phyloP scores from a whole-genome alignment of 2,888 invertebrate species.

The Suillia variegata region DNA sequence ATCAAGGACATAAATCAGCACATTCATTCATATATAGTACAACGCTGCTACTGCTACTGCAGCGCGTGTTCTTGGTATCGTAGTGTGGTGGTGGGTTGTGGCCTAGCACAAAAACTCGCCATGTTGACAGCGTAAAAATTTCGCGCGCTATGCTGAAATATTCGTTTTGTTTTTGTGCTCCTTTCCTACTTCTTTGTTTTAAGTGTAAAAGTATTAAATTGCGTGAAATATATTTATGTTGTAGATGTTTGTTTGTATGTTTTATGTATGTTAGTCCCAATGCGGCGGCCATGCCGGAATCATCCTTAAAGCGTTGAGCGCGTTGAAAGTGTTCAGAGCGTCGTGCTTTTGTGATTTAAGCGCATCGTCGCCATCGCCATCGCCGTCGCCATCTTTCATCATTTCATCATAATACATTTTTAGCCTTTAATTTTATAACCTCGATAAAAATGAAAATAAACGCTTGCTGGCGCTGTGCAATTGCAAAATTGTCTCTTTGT shows the following conservation, averaged over 20 bases:
- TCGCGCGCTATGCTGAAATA: neutral
- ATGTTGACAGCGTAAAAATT: neutral
- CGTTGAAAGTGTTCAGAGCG: no score
- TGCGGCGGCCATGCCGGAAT: no score
- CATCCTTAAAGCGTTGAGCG: no score
- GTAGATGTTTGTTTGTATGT: conserved; percentile 4
- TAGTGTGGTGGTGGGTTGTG: neutral
- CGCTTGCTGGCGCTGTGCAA: neutral
- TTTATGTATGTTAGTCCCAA: neutral
- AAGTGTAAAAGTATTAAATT: neutral
- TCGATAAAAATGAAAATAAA: neutral
- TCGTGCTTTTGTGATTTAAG: neutral
- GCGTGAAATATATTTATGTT: neutral
- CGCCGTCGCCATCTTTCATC: neutral
- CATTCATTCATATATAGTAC: neutral
- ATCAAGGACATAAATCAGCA: conserved; percentile 17
- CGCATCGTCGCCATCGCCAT: no score
- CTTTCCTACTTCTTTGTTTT: neutral
- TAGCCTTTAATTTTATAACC: neutral
- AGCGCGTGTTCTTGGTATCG: no score
- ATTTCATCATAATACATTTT: neutral
- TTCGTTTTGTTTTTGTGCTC: neutral
- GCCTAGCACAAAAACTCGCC: neutral
- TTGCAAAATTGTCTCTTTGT: neutral
- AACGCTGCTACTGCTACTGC: no score